phyloP scores from a whole-genome alignment of 2,797 vertebrate genomes.

The Ceyx erithaca region DNA sequence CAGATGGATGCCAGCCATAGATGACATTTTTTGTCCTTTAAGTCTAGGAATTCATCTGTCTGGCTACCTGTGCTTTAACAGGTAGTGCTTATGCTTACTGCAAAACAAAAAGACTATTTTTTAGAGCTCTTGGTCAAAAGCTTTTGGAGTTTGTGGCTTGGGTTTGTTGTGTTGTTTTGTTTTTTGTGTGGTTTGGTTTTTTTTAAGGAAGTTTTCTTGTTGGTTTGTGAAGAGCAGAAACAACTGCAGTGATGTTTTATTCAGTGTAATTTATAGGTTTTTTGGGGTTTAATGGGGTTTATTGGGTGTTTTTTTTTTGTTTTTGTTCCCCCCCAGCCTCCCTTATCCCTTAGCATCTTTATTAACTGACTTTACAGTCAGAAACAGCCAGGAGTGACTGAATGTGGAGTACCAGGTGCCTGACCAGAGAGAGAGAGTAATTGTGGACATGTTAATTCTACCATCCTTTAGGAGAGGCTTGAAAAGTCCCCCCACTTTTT shows the following conservation, averaged over 20 bases:
- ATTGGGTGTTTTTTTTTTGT: too few relatives aligned
- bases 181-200: too few relatives aligned
- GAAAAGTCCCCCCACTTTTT: accelerated
- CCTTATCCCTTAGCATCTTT: not conserved
- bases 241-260: accelerated
- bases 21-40: not conserved
- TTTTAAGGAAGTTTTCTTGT: not conserved
- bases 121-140: not conserved
- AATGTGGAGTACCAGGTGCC: not conserved
- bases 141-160: not conserved
- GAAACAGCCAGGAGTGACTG: not conserved
- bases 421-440: not conserved
- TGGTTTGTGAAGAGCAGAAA: not conserved
- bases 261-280: not conserved
- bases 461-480: not conserved
- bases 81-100: not conserved
- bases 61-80: not conserved
- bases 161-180: not conserved
- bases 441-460: not conserved
- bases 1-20: not conserved
- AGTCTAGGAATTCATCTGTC: not conserved
- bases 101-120: not conserved
- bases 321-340: too few relatives aligned
- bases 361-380: not conserved
- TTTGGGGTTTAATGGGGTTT: not conserved